These are phyloP conservation scores for Caenorhabditis doughertyi DNA, from an alignment of 2,888 invertebrate species.

Conservation along the genomic window DNA sequence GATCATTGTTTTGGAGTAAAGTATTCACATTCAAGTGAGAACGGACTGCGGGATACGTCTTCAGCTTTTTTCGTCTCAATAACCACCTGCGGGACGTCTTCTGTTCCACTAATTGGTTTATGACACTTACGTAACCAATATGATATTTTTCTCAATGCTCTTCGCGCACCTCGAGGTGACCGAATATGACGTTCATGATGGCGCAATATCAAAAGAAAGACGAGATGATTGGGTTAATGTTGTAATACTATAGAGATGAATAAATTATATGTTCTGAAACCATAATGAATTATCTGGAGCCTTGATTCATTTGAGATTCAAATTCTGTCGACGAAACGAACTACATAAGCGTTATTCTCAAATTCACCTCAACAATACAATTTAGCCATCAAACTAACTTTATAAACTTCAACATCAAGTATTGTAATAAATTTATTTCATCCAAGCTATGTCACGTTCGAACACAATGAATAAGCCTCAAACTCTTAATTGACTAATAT, in stretches of 20 bases:
- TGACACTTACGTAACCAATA: conserved; percentile 34
- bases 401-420: not conserved
- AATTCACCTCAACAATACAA: no score
- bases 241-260: not conserved
- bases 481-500: conserved; percentile 13
- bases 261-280: no score
- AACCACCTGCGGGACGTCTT: conserved; percentile 41
- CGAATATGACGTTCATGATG: not conserved
- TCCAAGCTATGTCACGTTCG: not conserved
- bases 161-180: conserved; percentile 18
- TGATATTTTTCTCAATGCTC: conserved; percentile 1
- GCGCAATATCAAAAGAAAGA: not conserved
- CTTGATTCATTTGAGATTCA: no score
- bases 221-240: conserved; percentile 14
- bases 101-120: conserved; percentile 47
- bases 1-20: not conserved
- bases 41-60: conserved; percentile 2
- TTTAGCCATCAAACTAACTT: no score
- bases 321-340: no score
- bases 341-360: no score
- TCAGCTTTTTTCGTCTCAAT: not conserved
- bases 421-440: not conserved
- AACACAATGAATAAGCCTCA: not conserved
- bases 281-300: no score
- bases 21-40: not conserved